phyloP scores from a whole-genome alignment of 2,888 invertebrate species.

The Eustalomyia histrio region DNA sequence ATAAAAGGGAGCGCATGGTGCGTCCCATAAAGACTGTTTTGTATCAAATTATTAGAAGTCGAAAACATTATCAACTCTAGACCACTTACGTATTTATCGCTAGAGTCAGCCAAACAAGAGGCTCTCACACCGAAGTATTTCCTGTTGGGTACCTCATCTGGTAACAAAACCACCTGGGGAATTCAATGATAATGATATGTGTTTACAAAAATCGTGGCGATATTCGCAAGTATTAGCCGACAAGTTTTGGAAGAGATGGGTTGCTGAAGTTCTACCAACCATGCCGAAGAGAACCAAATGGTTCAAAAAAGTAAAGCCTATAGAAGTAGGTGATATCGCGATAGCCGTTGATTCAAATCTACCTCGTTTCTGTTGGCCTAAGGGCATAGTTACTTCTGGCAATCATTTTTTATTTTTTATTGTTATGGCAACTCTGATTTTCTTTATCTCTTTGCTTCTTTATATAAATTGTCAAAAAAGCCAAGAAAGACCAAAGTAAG shows the following conservation, averaged over 20 bases:
- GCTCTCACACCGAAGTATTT: slow-evolving; percentile 73
- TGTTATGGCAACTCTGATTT: too few relatives aligned
- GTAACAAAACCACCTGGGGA: too few relatives aligned
- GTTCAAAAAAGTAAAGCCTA: slow-evolving; percentile 55
- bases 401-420: too few relatives aligned
- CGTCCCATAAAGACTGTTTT: slow-evolving; percentile 33
- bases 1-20: slow-evolving; percentile 51
- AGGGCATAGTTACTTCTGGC: slow-evolving; percentile 36
- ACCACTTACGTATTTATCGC: slow-evolving; percentile 57
- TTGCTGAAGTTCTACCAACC: too few relatives aligned
- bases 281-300: slow-evolving; percentile 61
- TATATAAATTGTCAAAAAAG: too few relatives aligned
- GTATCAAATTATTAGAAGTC: slow-evolving; percentile 48
- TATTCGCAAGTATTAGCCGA: slow-evolving; percentile 64
- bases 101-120: slow-evolving; percentile 67
- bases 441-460: too few relatives aligned
- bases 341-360: slow-evolving; percentile 48
- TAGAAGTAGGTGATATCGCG: slow-evolving; percentile 52
- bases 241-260: too few relatives aligned
- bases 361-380: slow-evolving; percentile 58
- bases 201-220: slow-evolving; percentile 68
- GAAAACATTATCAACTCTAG: slow-evolving; percentile 59
- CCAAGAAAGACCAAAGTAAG: too few relatives aligned
- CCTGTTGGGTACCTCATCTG: slow-evolving; percentile 66
- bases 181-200: slow-evolving; percentile 55